Evolutionary conservation across 1,140 invertebrate species (phyloP), one percentile per base, ranked within the genome.

Genomic region (Laupala kohalensis): DNA sequence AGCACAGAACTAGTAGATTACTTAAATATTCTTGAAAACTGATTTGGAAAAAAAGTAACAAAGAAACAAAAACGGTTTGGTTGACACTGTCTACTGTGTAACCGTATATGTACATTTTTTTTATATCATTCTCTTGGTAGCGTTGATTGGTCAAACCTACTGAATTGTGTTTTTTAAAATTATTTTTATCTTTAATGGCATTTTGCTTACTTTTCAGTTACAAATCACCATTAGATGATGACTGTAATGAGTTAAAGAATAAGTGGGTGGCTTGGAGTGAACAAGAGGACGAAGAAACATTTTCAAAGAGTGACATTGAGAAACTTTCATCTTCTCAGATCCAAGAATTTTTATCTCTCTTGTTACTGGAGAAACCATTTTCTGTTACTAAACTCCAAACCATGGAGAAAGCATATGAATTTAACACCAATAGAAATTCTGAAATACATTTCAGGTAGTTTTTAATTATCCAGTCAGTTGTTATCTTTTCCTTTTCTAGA

Each of bases 331-430:
- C 91, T 0, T 81, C 85, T 68, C 93, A 96, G 79, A 83, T 86
- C 66, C 85, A 87, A 67, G 87, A 90, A 76, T 90, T 96, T 75
- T 80, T 96, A 19, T 84, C 88, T 69, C 83, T 88, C 73, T 79
- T 96, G 2, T 82, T 90, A 0, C 84, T 89, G 64, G 75, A 84
- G 72, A 74, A 82, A 9, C 77, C 84, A 4, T 76, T 87, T 5
- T 76, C 87, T 0, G 67, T 87, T 2, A 77, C 81, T 9, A 90
- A 90, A 78, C 78, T 94, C 0, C 77, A 86, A 70, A 77, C 78
- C 5, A 81, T 97, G 76, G 85, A 91, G 63, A 77, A 84, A 9
- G 77, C 84, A 0, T 97, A 96, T 78, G 81, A 86, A 26, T 82
- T 96, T 30, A 84, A 86, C 73, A 76, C 76, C 1, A 83, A 84